These are phyloP conservation scores for Hippocampus barbouri DNA, from an alignment of 2,113 vertebrate genomes.

Conservation along the genomic window DNA sequence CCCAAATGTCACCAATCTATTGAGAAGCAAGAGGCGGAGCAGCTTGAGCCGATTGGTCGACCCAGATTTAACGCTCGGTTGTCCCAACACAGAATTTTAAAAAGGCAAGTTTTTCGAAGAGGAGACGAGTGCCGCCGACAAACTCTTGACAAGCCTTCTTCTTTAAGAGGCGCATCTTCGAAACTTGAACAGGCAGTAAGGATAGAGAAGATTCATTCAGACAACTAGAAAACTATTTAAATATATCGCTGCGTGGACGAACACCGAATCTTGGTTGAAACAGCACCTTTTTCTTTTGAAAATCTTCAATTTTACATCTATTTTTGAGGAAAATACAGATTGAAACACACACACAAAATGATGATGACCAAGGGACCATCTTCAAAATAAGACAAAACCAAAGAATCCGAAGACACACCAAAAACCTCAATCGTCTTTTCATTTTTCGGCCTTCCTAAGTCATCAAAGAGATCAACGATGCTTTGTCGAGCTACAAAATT, in stretches of 20 bases:
- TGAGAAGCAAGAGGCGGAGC: constrained; percentile 28
- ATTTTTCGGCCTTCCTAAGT: background rate
- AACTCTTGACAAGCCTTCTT: constrained; percentile 72
- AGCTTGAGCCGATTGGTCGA: constrained; percentile 41
- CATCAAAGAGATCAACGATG: constrained; percentile 19
- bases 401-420: background rate
- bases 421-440: background rate
- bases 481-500: background rate
- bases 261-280: background rate
- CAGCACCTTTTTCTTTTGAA: background rate
- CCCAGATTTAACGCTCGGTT: constrained; percentile 5
- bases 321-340: background rate
- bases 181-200: constrained; percentile 8
- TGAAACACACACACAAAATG: background rate
- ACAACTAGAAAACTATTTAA: background rate
- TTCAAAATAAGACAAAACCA: constrained; percentile 7
- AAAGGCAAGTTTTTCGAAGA: constrained; percentile 23
- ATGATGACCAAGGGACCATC: constrained; percentile 1
- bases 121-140: constrained; percentile 8
- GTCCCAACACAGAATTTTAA: constrained; percentile 42
- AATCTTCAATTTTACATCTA: background rate
- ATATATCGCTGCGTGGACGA: background rate
- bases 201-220: background rate
- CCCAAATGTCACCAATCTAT: constrained; percentile 71
- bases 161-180: constrained; percentile 66